phyloP scores from a whole-genome alignment of 2,113 vertebrate genomes.

The Pungitius pungitius region DNA sequence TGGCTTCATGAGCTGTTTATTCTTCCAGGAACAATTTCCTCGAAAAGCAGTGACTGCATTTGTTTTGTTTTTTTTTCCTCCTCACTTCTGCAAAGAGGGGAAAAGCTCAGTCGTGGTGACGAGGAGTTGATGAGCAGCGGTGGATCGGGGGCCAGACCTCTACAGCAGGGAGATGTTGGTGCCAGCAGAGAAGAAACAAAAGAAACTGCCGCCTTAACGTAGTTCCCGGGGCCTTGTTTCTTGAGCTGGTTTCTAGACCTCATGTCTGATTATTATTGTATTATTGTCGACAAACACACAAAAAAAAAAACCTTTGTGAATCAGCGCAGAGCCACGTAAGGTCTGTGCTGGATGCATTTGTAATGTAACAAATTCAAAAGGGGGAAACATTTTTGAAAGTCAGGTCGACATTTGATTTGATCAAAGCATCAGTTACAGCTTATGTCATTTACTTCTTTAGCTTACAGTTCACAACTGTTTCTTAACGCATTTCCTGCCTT shows the following conservation, averaged over 20 bases:
- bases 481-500: neutral
- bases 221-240: constrained; percentile 25
- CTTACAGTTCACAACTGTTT: constrained; percentile 15
- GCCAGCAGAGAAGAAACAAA: constrained; percentile 15
- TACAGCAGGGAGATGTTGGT: neutral
- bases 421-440: neutral
- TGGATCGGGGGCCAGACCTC: constrained; percentile 7
- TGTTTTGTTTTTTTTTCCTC: constrained; percentile 52
- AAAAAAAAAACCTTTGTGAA: neutral
- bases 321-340: neutral
- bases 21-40: constrained; percentile 54
- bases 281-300: neutral
- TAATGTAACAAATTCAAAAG: neutral
- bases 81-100: neutral
- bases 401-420: neutral
- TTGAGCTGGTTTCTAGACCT: constrained; percentile 31
- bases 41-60: constrained; percentile 39
- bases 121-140: neutral
- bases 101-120: neutral
- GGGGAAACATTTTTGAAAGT: neutral
- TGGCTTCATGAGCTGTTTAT: constrained; percentile 6
- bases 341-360: neutral
- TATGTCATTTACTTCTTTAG: neutral
- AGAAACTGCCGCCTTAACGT: neutral
- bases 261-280: no score